Conservation (phyloP, 2,797 vertebrate species). For the Channallabes apus region DNA sequence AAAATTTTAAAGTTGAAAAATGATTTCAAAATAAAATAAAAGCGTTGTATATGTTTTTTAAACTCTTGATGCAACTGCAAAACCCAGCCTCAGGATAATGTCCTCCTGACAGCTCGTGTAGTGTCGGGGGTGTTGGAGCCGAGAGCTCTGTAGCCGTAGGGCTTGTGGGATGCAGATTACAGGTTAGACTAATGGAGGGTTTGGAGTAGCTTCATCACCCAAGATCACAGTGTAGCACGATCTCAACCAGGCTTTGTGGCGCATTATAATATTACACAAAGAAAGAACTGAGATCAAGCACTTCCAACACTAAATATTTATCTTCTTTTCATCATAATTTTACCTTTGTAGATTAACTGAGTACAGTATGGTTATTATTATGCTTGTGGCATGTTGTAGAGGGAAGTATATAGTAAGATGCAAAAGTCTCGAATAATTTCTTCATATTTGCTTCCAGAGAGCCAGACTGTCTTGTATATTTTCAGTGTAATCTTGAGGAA, state of each 20-base stretch:
- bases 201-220: conserved; percentile 43
- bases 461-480: too few relatives aligned
- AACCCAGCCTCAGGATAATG: background rate
- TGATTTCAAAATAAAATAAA: background rate
- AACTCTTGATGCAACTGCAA: background rate
- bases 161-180: conserved; percentile 50
- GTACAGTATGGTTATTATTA: background rate
- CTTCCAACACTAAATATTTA: conserved; percentile 6
- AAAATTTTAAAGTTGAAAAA: background rate
- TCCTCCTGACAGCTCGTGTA: background rate
- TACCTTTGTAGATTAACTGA: conserved; percentile 3
- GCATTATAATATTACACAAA: background rate
- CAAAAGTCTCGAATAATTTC: too few relatives aligned
- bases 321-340: conserved; percentile 29
- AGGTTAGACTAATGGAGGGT: conserved; percentile 51
- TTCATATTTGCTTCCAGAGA: too few relatives aligned
- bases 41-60: background rate
- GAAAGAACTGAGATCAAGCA: background rate
- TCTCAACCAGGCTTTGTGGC: conserved; percentile 20
- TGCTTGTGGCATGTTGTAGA: background rate
- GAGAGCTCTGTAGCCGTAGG: conserved; percentile 23
- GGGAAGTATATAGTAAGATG: too few relatives aligned
- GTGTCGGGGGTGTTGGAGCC: conserved; percentile 9
- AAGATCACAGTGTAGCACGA: conserved; percentile 39
- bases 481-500: too few relatives aligned